A percentile compares a stretch with the other conserved stretches of the same genome.
phyloP scores from a whole-genome alignment of 2,797 vertebrate species.

The Euphonia xanthogaster region DNA sequence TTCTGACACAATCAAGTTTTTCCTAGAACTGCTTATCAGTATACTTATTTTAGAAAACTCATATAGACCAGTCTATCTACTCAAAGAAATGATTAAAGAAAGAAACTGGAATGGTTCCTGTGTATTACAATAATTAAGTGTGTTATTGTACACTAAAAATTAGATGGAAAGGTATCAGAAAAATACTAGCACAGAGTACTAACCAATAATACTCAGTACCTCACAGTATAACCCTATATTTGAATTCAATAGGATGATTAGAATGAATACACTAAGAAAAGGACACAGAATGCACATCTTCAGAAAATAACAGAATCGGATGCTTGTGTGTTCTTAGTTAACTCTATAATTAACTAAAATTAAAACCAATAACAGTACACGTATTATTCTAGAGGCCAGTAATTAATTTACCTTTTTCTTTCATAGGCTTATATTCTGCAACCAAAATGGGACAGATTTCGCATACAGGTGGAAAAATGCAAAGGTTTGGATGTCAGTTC shows the following conservation, averaged over 20 bases:
- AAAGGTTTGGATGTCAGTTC: neutral
- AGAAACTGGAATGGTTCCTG: neutral
- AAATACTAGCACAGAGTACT: neutral
- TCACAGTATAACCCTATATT: neutral
- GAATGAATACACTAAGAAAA: neutral
- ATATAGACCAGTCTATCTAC: neutral
- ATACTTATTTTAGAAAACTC: neutral
- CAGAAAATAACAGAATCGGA: neutral
- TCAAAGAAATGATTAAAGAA: neutral
- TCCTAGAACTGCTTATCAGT: neutral
- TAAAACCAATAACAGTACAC: neutral
- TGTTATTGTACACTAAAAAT: neutral
- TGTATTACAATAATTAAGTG: neutral
- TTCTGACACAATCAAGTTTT: neutral
- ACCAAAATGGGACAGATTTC: neutral
- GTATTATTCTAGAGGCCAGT: neutral
- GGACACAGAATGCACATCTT: neutral
- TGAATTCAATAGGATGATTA: neutral
- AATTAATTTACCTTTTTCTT: neutral
- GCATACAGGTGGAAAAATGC: neutral
- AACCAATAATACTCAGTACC: neutral
- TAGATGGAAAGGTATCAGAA: neutral
- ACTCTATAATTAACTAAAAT: neutral
- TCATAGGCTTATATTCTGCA: neutral
- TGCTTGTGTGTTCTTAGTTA: neutral